Percentiles rank a stretch among this genome's conserved stretches.
phyloP scores from a whole-genome alignment of 2,888 invertebrate genomes.

The Candidula unifasciata region DNA sequence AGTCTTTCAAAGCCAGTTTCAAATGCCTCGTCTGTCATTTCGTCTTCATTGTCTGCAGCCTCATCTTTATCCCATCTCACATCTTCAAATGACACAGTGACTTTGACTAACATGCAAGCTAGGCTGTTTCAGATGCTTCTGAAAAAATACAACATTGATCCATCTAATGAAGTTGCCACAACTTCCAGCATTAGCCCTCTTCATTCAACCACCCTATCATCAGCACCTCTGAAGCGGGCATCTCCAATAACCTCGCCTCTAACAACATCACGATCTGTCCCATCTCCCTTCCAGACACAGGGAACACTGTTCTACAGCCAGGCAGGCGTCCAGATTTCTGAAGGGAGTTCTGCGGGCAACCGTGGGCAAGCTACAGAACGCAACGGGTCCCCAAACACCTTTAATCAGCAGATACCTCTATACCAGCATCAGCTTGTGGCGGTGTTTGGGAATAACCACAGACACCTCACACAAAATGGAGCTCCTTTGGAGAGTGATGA shows the following conservation, averaged over 20 bases:
- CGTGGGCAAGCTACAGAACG: neutral
- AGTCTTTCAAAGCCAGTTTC: neutral
- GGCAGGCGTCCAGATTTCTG: neutral
- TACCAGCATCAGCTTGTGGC: neutral
- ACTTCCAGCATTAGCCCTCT: neutral
- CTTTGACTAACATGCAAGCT: slow-evolving; percentile 42
- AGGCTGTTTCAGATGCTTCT: slow-evolving; percentile 45
- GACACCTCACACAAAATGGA: neutral
- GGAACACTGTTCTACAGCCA: no score
- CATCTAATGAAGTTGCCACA: neutral
- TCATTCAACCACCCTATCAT: neutral
- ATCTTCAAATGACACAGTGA: slow-evolving; percentile 12
- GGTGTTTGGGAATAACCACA: neutral
- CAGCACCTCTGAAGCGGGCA: neutral
- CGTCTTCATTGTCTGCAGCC: neutral
- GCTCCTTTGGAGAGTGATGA: neutral
- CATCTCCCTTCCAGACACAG: neutral
- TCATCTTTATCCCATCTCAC: neutral
- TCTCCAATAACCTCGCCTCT: neutral
- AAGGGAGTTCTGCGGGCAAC: neutral
- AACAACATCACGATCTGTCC: neutral
- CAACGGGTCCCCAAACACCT: neutral
- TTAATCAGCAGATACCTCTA: neutral
- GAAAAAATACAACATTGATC: slow-evolving; percentile 44
- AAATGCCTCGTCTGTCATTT: neutral